phyloP scores from a whole-genome alignment of 1,140 invertebrate species.

The Metopolophium dirhodum region DNA sequence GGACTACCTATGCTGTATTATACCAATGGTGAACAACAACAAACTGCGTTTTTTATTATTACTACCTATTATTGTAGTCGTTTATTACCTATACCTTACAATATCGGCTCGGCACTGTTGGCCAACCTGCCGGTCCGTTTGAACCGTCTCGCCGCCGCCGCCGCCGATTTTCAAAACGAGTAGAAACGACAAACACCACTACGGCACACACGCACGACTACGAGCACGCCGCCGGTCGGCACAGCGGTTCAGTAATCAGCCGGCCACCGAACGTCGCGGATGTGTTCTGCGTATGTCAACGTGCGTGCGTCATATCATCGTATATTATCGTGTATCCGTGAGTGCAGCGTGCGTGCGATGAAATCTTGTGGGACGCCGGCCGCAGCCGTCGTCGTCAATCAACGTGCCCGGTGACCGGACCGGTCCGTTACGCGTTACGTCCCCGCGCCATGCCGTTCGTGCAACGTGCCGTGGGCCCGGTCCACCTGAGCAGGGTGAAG shows the following conservation, averaged over 20 bases:
- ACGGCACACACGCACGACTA: background rate
- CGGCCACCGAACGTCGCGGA: background rate
- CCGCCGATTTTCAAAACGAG: conserved; percentile 39
- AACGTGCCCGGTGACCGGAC: background rate
- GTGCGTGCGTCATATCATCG: background rate
- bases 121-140: conserved; percentile 38
- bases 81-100: background rate
- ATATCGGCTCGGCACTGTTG: background rate
- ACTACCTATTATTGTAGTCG: background rate
- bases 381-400: background rate
- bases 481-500: conserved; percentile 70
- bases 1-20: no score
- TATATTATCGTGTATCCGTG: background rate
- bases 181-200: background rate
- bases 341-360: background rate
- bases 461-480: conserved; percentile 73
- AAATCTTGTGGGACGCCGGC: background rate
- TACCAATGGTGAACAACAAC: background rate
- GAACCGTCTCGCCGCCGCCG: background rate
- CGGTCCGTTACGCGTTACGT: background rate
- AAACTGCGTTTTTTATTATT: background rate
- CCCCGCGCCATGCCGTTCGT: conserved; percentile 73
- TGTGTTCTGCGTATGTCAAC: background rate
- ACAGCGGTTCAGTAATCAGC: conserved; percentile 20
- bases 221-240: background rate